A percentile compares a stretch with the other conserved stretches of the same genome.
These are phyloP conservation scores for Lamprologus ornatipinnis DNA, from an alignment of 2,113 vertebrate genomes.

Conservation along the genomic window DNA sequence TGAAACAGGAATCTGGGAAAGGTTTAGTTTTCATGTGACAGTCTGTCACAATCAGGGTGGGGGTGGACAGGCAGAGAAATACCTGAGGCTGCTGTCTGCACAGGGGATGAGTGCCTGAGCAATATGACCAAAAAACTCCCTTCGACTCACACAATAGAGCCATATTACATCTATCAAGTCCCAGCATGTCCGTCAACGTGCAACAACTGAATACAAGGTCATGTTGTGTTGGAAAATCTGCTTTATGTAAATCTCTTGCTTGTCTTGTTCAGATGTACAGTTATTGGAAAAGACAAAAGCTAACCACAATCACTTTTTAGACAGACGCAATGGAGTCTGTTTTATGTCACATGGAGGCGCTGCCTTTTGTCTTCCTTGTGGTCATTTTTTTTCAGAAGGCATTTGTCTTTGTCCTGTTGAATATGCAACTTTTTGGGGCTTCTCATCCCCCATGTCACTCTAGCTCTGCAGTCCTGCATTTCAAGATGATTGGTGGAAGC, in stretches of 20 bases:
- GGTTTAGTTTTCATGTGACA: conserved; percentile 33
- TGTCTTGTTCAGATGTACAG: neutral
- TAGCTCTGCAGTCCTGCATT: neutral
- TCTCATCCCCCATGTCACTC: neutral
- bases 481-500: neutral
- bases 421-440: neutral
- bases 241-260: neutral
- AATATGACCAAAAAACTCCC: conserved; percentile 47
- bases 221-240: neutral
- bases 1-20: conserved; percentile 60
- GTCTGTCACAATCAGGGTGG: conserved; percentile 26
- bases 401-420: neutral
- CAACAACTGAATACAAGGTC: neutral
- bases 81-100: conserved; percentile 50
- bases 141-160: conserved; percentile 16
- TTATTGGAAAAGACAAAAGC: neutral
- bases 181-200: neutral
- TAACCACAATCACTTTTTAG: neutral
- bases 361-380: neutral
- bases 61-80: conserved; percentile 26
- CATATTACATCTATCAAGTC: conserved; percentile 38
- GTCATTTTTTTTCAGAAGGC: neutral
- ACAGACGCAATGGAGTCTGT: neutral
- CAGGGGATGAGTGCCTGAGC: conserved; percentile 23
- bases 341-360: neutral